A percentile compares a stretch with the other conserved stretches of the same genome.
Conservation (phyloP, 1,140 invertebrate species). For the Solen grandis region DNA sequence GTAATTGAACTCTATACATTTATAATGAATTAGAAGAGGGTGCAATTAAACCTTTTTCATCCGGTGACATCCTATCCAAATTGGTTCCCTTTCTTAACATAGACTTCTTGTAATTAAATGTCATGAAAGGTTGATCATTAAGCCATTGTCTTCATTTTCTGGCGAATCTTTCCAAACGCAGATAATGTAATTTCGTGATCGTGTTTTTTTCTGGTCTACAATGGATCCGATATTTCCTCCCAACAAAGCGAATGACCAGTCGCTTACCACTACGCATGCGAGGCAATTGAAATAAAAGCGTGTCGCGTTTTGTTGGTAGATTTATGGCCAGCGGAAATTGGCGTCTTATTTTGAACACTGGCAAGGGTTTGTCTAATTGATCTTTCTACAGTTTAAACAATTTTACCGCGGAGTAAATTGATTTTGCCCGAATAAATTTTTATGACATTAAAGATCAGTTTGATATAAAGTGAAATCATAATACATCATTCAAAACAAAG, state of each 20-base stretch:
- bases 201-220: background rate
- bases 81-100: background rate
- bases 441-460: background rate
- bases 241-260: background rate
- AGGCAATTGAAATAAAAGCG: background rate
- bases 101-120: background rate
- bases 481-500: background rate
- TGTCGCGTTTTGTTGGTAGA: background rate
- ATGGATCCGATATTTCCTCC: background rate
- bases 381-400: background rate
- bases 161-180: background rate
- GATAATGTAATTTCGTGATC: background rate
- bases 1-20: background rate
- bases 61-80: background rate
- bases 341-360: background rate
- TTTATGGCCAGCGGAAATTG: background rate
- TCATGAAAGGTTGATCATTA: background rate
- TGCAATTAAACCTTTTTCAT: background rate
- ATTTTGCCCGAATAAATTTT: background rate
- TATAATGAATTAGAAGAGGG: background rate
- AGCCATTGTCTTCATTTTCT: background rate
- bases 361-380: background rate
- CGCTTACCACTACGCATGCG: background rate
- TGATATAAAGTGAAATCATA: background rate
- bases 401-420: background rate